These are phyloP conservation scores for Cyclargus thomasi DNA, from an alignment of 1,140 invertebrate species.

Conservation along the genomic window DNA sequence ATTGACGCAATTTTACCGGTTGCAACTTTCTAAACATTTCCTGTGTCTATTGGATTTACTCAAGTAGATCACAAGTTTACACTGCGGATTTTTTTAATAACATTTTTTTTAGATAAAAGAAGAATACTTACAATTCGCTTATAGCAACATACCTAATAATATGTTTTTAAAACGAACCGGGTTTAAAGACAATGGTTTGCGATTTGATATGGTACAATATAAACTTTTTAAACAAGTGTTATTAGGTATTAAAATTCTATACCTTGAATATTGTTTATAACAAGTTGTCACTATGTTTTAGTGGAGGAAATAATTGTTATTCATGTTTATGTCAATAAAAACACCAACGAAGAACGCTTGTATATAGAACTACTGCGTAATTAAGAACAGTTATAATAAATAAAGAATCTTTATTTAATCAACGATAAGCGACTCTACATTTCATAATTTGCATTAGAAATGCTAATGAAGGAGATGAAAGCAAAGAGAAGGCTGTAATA, in stretches of 20 bases:
- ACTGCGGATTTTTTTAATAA: not conserved
- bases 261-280: not conserved
- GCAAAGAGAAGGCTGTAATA: not conserved
- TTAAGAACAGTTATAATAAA: not conserved
- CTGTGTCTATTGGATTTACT: not conserved
- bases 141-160: not conserved
- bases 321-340: not conserved
- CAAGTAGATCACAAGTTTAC: conserved; percentile 8
- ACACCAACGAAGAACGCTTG: not conserved
- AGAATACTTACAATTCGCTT: not conserved
- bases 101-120: not conserved
- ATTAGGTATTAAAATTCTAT: too few species aligned
- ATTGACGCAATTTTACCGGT: conserved; percentile 4
- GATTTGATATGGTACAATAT: too few species aligned
- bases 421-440: not conserved
- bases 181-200: too few species aligned
- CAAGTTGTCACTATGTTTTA: not conserved
- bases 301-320: not conserved
- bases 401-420: not conserved
- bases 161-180: not conserved
- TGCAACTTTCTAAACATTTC: conserved; percentile 10
- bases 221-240: too few species aligned
- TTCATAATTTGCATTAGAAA: not conserved
- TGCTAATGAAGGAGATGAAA: not conserved
- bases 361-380: not conserved